These are phyloP conservation scores for Spilogale gracilis DNA, from an alignment of 2,113 vertebrate genomes.

Conservation along the genomic window DNA sequence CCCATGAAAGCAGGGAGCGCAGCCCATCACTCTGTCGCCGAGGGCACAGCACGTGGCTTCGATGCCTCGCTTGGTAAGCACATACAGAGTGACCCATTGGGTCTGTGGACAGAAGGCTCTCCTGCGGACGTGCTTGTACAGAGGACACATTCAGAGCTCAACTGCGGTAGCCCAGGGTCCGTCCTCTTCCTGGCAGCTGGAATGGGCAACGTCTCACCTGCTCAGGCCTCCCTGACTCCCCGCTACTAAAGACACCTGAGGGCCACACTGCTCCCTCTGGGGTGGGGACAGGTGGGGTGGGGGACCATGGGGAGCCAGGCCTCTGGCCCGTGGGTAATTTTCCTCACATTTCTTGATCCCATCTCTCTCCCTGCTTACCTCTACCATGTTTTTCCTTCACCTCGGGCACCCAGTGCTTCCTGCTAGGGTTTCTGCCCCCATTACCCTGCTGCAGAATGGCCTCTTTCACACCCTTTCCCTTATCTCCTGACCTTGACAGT, in stretches of 20 bases:
- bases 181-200: not conserved
- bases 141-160: not conserved
- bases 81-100: accelerated
- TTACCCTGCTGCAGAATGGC: not conserved
- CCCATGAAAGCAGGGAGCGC: not conserved
- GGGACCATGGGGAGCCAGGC: accelerated
- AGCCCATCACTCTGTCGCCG: not conserved
- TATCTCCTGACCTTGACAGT: not conserved
- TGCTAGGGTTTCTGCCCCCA: not conserved
- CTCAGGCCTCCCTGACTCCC: not conserved
- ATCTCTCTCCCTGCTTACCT: not conserved
- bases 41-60: not conserved
- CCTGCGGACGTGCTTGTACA: accelerated
- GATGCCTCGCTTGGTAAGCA: not conserved
- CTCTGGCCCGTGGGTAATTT: not conserved
- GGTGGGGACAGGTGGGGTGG: not conserved
- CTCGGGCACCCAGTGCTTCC: not conserved
- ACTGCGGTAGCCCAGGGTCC: not conserved
- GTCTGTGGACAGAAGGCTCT: accelerated
- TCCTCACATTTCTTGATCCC: not conserved
- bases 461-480: not conserved
- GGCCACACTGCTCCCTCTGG: not conserved
- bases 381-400: not conserved
- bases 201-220: accelerated
- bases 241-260: not conserved